Evolutionary conservation across 2,888 invertebrate genomes (phyloP).

Genomic region (Orthosia incerta): DNA sequence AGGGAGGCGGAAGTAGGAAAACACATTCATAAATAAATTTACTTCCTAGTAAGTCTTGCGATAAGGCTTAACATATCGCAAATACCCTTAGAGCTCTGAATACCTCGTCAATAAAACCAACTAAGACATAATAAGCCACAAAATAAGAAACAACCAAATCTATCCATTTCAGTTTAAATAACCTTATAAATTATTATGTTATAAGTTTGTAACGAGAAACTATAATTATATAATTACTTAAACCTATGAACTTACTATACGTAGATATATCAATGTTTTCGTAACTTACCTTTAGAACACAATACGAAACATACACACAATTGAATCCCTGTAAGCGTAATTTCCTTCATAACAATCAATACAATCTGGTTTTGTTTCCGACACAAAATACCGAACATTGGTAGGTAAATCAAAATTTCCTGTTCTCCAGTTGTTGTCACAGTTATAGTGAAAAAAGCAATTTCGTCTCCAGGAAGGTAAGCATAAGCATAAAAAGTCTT

Average conservation of each 20-base stretch:
- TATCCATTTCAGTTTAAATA: background rate
- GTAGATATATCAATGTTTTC: background rate
- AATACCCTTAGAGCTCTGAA: background rate
- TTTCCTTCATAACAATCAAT: constrained; percentile 23
- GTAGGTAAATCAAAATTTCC: background rate
- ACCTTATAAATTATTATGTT: too few species aligned
- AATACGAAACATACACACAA: background rate
- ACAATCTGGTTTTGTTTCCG: constrained; percentile 22
- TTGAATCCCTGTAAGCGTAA: background rate
- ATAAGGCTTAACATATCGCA: background rate
- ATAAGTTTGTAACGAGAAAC: too few species aligned
- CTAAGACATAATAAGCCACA: too few species aligned
- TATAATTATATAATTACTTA: too few species aligned
- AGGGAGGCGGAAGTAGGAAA: background rate
- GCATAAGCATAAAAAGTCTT: background rate
- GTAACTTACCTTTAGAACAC: background rate
- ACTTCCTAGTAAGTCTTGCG: background rate
- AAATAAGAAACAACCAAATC: background rate
- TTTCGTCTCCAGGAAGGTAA: background rate
- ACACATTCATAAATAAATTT: background rate
- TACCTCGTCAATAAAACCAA: too few species aligned
- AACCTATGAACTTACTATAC: too few species aligned
- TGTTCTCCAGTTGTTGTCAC: background rate
- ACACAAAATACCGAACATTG: background rate
- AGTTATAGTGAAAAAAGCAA: background rate